These are phyloP conservation scores for Pseudochirops cupreus DNA, from an alignment of 2,797 vertebrate species.

Conservation along the genomic window DNA sequence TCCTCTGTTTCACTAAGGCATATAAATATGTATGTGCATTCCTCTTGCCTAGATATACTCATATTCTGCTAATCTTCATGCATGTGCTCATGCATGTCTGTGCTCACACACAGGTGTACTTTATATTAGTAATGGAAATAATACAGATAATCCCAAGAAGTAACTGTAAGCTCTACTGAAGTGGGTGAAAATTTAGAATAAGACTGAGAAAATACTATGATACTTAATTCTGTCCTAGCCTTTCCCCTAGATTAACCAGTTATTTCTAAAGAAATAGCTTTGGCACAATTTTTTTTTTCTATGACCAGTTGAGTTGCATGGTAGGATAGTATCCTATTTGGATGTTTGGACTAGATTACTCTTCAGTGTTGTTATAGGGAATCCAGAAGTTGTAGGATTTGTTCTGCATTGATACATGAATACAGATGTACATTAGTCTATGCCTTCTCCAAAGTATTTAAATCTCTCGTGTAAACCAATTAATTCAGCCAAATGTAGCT, in stretches of 20 bases:
- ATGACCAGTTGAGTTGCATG: background rate
- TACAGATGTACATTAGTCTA: background rate
- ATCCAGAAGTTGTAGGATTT: conserved; percentile 13
- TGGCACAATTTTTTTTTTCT: background rate
- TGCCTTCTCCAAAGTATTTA: conserved; percentile 17
- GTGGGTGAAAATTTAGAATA: background rate
- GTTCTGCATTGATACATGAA: conserved; percentile 8
- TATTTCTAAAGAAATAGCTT: background rate
- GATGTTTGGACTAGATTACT: background rate
- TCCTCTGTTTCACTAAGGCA: conserved; percentile 45
- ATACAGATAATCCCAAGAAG: conserved; percentile 20
- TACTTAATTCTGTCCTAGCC: background rate
- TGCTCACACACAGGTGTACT: conserved; percentile 23
- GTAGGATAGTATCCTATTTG: background rate
- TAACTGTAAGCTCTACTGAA: conserved; percentile 39
- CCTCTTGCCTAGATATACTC: conserved; percentile 23
- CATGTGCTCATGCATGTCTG: conserved; percentile 26
- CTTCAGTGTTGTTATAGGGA: background rate
- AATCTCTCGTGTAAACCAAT: conserved; percentile 4
- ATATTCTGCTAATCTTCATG: conserved; percentile 23
- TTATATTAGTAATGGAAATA: conserved; percentile 40
- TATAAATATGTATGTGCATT: conserved; percentile 16
- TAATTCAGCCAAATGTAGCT: conserved; percentile 4
- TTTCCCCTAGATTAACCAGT: background rate
- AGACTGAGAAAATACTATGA: background rate